Evolutionary conservation across 2,113 vertebrate genomes (phyloP).

Genomic region (Tachuris rubrigastra): DNA sequence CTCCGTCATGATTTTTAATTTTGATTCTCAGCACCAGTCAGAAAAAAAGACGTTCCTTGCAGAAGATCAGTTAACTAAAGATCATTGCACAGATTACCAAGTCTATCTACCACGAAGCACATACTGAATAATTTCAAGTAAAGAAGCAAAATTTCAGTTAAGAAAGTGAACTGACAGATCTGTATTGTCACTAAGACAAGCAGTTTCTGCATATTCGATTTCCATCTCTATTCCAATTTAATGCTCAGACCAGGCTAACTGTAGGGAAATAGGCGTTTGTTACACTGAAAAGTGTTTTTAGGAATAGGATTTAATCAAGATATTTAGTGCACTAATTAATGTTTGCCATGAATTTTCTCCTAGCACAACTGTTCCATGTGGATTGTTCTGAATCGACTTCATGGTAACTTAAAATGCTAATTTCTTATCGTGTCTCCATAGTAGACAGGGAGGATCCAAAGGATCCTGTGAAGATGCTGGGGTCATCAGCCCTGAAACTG

Average conservation of each 20-base stretch:
- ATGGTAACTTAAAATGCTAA: background rate
- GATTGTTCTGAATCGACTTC: background rate
- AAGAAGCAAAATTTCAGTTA: background rate
- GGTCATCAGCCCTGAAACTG: background rate
- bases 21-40: background rate
- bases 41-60: background rate
- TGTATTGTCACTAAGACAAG: background rate
- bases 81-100: background rate
- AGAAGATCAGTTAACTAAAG: background rate
- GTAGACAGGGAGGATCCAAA: background rate
- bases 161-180: background rate
- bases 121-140: background rate
- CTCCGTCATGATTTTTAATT: background rate
- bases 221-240: background rate
- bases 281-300: background rate
- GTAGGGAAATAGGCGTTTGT: background rate
- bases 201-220: background rate
- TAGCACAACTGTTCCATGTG: background rate
- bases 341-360: background rate
- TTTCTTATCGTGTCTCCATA: background rate
- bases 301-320: background rate
- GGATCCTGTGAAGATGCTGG: background rate
- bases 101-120: background rate
- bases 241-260: background rate
- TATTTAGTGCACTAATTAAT: background rate